These are phyloP conservation scores for Pogonognathellus flavescens DNA, from an alignment of 1,140 invertebrate species.

Conservation along the genomic window DNA sequence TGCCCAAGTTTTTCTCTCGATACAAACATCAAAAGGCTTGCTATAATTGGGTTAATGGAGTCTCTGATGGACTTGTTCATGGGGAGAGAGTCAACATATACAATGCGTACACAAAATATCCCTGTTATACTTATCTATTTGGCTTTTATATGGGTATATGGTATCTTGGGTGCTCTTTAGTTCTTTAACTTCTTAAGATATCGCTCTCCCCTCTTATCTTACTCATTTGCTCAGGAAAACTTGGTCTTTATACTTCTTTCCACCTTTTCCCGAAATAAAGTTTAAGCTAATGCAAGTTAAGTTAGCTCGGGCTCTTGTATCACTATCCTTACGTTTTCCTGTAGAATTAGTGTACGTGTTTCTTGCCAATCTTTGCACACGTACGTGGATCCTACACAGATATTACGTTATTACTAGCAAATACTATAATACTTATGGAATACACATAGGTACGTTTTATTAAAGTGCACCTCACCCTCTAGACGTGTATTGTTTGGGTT, in stretches of 20 bases:
- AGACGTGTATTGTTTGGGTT: too few relatives aligned
- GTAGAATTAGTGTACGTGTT: neutral
- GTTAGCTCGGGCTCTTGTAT: neutral
- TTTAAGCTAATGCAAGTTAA: conserved; percentile 26
- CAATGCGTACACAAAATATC: too few relatives aligned
- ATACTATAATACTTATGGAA: too few relatives aligned
- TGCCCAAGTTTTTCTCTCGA: conserved; percentile 55
- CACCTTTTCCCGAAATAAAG: conserved; percentile 40
- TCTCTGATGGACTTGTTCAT: conserved; percentile 59
- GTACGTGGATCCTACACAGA: too few relatives aligned
- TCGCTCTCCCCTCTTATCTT: conserved; percentile 22
- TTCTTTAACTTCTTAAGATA: conserved; percentile 47
- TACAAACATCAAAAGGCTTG: conserved; percentile 62
- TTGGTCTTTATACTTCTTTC: conserved; percentile 28
- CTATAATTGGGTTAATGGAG: conserved; percentile 64
- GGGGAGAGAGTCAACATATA: conserved; percentile 2
- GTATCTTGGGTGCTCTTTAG: conserved; percentile 22
- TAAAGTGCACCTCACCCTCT: too few relatives aligned
- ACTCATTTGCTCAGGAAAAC: neutral
- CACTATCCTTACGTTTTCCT: conserved; percentile 19
- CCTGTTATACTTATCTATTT: too few relatives aligned
- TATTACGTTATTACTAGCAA: too few relatives aligned
- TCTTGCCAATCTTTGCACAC: neutral
- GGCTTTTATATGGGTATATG: neutral
- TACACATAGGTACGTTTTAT: too few relatives aligned